These are phyloP conservation scores for Paraescarpia echinospica DNA, from an alignment of 1,140 invertebrate genomes.

Conservation along the genomic window DNA sequence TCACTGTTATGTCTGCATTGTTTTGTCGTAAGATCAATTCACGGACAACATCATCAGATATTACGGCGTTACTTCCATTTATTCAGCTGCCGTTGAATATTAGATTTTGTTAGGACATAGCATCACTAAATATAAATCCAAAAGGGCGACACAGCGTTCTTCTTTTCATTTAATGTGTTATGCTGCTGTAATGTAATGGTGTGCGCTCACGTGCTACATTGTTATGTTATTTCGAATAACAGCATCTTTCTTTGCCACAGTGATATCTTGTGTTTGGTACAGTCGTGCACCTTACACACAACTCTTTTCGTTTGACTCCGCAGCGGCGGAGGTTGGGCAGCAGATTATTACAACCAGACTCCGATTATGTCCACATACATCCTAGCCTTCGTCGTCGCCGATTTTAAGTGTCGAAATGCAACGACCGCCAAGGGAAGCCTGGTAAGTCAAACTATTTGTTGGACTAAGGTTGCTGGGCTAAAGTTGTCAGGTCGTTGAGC, in stretches of 20 bases:
- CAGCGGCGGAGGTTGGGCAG: constrained; percentile 17
- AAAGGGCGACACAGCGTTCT: not conserved
- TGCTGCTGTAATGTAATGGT: not conserved
- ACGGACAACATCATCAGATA: no score
- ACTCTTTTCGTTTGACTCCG: not conserved
- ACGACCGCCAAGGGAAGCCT: not conserved
- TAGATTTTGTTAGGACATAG: not conserved
- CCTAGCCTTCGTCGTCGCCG: constrained; percentile 25
- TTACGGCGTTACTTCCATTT: no score
- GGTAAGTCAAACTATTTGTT: not conserved
- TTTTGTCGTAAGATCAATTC: no score
- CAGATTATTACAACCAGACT: constrained; percentile 16
- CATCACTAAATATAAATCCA: not conserved
- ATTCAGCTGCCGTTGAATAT: no score
- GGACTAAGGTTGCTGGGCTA: not conserved
- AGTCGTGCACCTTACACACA: not conserved
- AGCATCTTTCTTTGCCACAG: not conserved
- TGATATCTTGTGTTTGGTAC: not conserved
- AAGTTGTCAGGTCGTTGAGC: not conserved
- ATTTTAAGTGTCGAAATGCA: constrained; percentile 18
- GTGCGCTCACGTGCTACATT: not conserved
- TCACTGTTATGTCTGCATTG: not conserved
- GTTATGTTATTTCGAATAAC: not conserved
- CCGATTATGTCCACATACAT: constrained; percentile 25
- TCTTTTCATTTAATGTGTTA: not conserved